Percentiles rank a stretch among this genome's conserved stretches.
Conservation (phyloP, 2,113 vertebrate species). For the Cyphomyrus discorhynchus region DNA sequence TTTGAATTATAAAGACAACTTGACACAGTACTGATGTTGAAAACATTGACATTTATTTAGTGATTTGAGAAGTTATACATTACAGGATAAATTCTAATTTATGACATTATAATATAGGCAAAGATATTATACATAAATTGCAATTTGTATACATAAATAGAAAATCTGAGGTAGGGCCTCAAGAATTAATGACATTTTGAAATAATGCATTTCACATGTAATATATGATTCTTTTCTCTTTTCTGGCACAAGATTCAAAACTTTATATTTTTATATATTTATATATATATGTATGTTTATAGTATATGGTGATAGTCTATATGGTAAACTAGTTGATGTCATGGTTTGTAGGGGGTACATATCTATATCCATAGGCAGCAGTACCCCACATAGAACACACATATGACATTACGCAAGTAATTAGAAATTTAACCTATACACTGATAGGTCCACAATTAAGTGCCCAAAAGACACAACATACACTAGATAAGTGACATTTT, state of each 20-base stretch:
- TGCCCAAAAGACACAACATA: constrained; percentile 82
- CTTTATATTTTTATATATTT: constrained; percentile 57
- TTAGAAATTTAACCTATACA: constrained; percentile 86
- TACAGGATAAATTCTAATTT: constrained; percentile 79
- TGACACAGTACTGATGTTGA: constrained; percentile 48
- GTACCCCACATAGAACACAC: constrained; percentile 78
- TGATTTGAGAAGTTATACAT: constrained; percentile 80
- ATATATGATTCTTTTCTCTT: constrained; percentile 63
- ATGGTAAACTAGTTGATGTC: constrained; percentile 69
- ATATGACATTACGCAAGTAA: constrained; percentile 92
- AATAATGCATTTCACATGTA: constrained; percentile 74
- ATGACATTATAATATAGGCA: constrained; percentile 89
- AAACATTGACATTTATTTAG: constrained; percentile 96
- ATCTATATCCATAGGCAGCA: constrained; percentile 94
- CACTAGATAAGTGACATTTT: constrained; percentile 58
- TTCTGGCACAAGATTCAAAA: constrained; percentile 70
- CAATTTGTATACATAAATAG: constrained; percentile 98
- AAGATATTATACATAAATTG: constrained; percentile 98
- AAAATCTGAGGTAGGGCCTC: constrained; percentile 99
- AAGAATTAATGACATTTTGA: constrained; percentile 82
- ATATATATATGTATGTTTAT: constrained; percentile 41
- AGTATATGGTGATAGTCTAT: constrained; percentile 40
- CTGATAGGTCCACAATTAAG: constrained; percentile 86
- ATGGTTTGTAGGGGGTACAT: constrained; percentile 79
- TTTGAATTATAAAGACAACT: background rate